A percentile compares a stretch with the other conserved stretches of the same genome.
Evolutionary conservation across 2,888 invertebrate genomes (phyloP).

Genomic region (Caenorhabditis imperialis): DNA sequence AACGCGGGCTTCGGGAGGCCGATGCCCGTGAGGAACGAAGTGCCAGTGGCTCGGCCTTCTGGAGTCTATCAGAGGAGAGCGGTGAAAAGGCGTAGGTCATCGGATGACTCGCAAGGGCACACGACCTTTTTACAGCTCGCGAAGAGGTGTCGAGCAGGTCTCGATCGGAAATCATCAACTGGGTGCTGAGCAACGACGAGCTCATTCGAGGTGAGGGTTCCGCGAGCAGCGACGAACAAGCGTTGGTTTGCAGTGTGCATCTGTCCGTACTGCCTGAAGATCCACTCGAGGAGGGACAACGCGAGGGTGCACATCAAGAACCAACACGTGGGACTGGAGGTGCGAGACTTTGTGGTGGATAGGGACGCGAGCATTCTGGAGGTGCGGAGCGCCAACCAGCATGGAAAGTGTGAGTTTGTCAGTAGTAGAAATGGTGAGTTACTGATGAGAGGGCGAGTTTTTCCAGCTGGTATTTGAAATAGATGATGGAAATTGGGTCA

Average conservation of each 20-base stretch:
- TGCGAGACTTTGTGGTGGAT: constrained; percentile 20
- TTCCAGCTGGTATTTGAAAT: too few relatives aligned
- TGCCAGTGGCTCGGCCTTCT: too few relatives aligned
- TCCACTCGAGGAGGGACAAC: constrained; percentile 49
- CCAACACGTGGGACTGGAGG: constrained; percentile 13
- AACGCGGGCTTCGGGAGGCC: constrained; percentile 1
- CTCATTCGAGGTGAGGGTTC: constrained; percentile 35
- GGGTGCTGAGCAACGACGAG: constrained; percentile 37
- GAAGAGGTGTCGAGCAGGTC: constrained; percentile 38
- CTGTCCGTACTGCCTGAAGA: constrained; percentile 53
- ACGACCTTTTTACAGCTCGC: constrained; percentile 30
- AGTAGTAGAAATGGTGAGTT: too few relatives aligned
- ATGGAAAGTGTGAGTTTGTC: constrained; percentile 30
- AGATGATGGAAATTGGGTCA: too few relatives aligned
- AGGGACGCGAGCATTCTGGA: constrained; percentile 30
- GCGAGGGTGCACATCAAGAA: constrained; percentile 43
- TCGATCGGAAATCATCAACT: constrained; percentile 38
- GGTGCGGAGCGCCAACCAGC: constrained; percentile 24
- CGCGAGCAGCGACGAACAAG: too few relatives aligned
- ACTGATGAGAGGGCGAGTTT: too few relatives aligned
- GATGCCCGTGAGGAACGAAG: too few relatives aligned
- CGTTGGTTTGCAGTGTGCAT: constrained; percentile 32
- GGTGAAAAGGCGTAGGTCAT: too few relatives aligned
- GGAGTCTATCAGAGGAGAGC: background rate
- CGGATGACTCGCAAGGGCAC: too few relatives aligned